A percentile compares a stretch with the other conserved stretches of the same genome.
Evolutionary conservation across 1,140 invertebrate species (phyloP).

Genomic region (Micrasema longulum): DNA sequence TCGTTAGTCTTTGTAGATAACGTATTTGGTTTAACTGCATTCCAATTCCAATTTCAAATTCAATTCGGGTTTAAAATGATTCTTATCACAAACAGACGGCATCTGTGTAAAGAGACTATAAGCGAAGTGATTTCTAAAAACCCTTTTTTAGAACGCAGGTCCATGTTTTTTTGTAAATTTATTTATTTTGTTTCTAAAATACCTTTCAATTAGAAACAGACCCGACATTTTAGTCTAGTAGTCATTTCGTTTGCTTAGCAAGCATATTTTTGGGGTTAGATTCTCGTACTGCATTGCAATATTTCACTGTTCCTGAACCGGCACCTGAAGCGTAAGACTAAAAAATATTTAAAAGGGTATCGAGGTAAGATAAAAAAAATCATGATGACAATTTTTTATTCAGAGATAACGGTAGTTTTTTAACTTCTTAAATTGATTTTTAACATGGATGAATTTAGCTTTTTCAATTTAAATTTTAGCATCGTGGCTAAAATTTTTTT

Average conservation of each 20-base stretch:
- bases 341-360: too few relatives aligned
- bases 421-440: too few relatives aligned
- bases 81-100: conserved; percentile 10
- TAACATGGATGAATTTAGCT: too few relatives aligned
- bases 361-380: too few relatives aligned
- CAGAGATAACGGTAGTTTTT: too few relatives aligned
- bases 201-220: not conserved
- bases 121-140: conserved; percentile 13
- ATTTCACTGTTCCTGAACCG: too few relatives aligned
- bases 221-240: not conserved
- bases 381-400: too few relatives aligned
- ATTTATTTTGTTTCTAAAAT: not conserved
- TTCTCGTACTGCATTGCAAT: too few relatives aligned
- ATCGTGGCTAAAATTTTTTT: too few relatives aligned
- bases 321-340: too few relatives aligned
- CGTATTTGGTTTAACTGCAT: conserved; percentile 11
- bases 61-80: conserved; percentile 25
- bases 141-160: not conserved
- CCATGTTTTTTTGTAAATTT: not conserved
- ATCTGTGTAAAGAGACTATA: not conserved
- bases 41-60: conserved; percentile 8
- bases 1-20: conserved; percentile 16
- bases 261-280: not conserved
- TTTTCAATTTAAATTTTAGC: too few relatives aligned
- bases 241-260: not conserved